Evolutionary conservation across 2,113 vertebrate genomes (phyloP), one percentile per base, ranked within the genome.

Genomic region (Tonatia bakeri): DNA sequence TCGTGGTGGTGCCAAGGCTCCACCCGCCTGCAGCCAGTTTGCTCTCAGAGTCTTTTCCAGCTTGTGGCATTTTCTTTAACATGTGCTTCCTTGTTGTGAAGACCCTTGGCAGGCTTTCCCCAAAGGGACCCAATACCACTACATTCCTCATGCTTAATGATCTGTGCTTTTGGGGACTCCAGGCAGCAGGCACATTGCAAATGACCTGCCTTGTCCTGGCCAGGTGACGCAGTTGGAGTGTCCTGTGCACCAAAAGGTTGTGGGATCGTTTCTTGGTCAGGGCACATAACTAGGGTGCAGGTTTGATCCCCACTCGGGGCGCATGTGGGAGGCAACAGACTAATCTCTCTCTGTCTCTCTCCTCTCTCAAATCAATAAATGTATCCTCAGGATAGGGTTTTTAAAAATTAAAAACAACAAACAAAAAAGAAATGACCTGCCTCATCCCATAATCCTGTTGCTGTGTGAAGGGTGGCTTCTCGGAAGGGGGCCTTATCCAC

Each of bases 51-150:
- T 70, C 15, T 56, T 56, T 81, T 22, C 92, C 94, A 91, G 79
- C 2, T 10, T 0, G 1, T 36, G 17, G 28, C 26, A 52, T 88
- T 97, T 52, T 96, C 96, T 96, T 85, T 87, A 50, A 76, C 82
- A 91, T 90, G 16, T 20, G 47, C 22, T 96, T 95, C 54, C 70
- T 95, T 56, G 45, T 94, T 77, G 90, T 87, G 83, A 91, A 96
- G 87, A 50, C 83, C 33, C 43, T 36, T 43, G 72, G 65, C 40
- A 59, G 7, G 17, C 15, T 61, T 75, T 31, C 22, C 9, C 45
- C 31, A 77, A 97, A 94, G 90, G 91, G 95, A 94, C 4, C 3
- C 26, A 94, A 61, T n/a, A 50, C 3, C 26, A 94, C 56, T n/a
- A 45, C 38, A 90, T 96, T 70, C 85, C 86, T 86, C 0, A 12